Evolutionary conservation across 2,113 vertebrate genomes (phyloP).

Genomic region (Grallaria varia): DNA sequence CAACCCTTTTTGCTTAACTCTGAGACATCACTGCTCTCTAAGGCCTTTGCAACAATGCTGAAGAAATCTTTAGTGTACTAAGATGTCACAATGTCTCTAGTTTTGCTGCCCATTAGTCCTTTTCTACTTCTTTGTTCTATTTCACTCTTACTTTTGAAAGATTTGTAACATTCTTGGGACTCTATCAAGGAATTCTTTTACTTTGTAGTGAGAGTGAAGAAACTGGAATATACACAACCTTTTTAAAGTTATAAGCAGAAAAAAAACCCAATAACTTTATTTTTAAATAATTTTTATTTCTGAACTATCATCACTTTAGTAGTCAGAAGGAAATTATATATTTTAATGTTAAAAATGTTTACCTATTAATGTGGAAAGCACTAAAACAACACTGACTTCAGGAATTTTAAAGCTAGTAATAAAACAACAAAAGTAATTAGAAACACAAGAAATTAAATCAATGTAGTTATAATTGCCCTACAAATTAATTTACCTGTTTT

Average conservation of each 20-base stretch:
- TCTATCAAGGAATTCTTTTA: background rate
- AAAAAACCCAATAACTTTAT: background rate
- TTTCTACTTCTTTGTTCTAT: background rate
- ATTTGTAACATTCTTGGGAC: background rate
- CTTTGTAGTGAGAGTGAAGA: background rate
- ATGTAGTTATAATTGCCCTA: constrained; percentile 27
- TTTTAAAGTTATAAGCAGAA: background rate
- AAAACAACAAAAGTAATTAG: background rate
- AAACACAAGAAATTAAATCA: constrained; percentile 45
- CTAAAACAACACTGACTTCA: background rate
- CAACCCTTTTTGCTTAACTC: background rate
- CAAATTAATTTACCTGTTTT: constrained; percentile 54
- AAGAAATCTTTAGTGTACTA: background rate
- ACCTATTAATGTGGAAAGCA: background rate
- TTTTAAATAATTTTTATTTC: background rate
- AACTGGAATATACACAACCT: background rate
- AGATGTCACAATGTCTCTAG: background rate
- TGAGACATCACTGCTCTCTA: background rate
- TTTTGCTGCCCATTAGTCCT: background rate
- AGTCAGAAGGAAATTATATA: background rate
- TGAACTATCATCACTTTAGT: background rate
- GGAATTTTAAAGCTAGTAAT: background rate
- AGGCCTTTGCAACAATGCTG: background rate
- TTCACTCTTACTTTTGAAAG: background rate
- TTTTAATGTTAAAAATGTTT: background rate